phyloP scores from a whole-genome alignment of 2,797 vertebrate species.

The Psittacula derbiana region DNA sequence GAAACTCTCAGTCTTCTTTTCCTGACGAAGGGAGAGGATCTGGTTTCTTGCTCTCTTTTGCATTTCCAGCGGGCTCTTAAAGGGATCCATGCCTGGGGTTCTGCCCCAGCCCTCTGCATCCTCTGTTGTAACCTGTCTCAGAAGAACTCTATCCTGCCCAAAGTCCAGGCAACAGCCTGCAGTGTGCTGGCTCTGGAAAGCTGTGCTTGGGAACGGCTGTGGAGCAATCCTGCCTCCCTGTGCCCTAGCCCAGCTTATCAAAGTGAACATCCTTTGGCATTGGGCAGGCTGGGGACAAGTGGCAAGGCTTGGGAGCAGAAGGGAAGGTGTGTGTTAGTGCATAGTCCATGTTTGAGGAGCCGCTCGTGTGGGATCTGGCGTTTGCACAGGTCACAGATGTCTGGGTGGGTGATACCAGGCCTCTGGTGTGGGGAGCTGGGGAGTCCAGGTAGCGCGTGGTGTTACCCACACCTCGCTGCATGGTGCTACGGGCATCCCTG shows the following conservation, averaged over 20 bases:
- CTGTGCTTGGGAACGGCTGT: neutral
- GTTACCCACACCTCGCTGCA: neutral
- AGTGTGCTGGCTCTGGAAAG: neutral
- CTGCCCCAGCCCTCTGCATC: neutral
- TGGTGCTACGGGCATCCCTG: neutral
- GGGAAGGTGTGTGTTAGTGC: neutral
- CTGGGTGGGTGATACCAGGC: neutral
- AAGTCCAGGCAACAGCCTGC: neutral
- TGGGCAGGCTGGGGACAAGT: neutral
- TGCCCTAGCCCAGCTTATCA: neutral
- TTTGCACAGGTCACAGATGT: neutral
- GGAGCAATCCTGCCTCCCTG: conserved; percentile 33
- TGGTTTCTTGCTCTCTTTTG: neutral
- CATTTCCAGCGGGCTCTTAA: neutral
- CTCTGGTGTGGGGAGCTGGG: neutral
- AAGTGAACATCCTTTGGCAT: neutral
- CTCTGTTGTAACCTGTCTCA: neutral
- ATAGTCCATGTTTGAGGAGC: neutral
- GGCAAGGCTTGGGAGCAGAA: neutral
- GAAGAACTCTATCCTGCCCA: neutral
- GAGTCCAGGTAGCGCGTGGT: neutral
- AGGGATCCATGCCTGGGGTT: accelerated
- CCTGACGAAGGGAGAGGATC: accelerated
- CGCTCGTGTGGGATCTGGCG: accelerated
- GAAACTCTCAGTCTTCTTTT: neutral